phyloP scores from a whole-genome alignment of 2,888 invertebrate genomes.

The Stegophylla sp. region DNA sequence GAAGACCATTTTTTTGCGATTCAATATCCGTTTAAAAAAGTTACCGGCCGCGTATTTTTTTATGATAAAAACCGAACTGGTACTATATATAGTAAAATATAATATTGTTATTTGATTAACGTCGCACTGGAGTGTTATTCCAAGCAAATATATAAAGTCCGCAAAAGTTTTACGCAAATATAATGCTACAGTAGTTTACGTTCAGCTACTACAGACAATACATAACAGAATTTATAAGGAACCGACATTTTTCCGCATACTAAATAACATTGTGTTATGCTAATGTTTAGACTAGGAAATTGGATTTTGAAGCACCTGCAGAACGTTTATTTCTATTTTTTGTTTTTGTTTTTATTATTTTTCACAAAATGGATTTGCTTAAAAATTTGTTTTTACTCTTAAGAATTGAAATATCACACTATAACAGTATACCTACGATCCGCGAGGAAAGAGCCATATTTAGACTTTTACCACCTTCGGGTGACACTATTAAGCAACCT shows the following conservation, averaged over 20 bases:
- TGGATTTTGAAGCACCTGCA: neutral
- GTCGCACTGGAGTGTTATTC: neutral
- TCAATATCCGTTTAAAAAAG: too few relatives aligned
- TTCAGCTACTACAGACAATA: too few relatives aligned
- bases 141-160: neutral
- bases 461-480: too few relatives aligned
- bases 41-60: too few relatives aligned
- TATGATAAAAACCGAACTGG: too few relatives aligned
- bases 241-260: neutral
- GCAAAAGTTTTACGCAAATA: neutral
- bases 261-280: neutral
- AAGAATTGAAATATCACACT: too few relatives aligned
- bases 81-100: neutral
- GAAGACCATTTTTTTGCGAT: too few relatives aligned
- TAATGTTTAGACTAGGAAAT: constrained; percentile 10
- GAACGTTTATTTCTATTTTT: too few relatives aligned
- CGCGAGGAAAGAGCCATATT: too few relatives aligned
- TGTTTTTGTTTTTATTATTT: neutral
- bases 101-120: neutral
- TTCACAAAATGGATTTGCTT: neutral
- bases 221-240: neutral
- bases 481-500: too few relatives aligned
- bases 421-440: too few relatives aligned
- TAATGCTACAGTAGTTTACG: neutral
- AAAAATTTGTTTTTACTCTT: neutral